Base-by-base conservation (phyloP, 2,113 vertebrate genomes). In the Mormoops blainvillei region DNA sequence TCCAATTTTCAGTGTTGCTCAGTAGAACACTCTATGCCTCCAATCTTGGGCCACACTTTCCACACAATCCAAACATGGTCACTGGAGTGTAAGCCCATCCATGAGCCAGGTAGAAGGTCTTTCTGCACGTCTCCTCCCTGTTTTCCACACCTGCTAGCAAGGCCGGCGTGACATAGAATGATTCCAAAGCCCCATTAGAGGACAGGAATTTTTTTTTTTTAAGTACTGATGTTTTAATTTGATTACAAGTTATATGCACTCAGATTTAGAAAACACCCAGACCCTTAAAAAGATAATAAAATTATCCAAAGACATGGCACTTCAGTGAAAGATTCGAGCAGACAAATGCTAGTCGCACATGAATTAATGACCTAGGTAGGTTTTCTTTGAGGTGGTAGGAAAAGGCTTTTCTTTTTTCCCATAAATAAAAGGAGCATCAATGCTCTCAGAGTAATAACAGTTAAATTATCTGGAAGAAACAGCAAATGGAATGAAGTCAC, bases 251-350 rank as follows among this genome's bases (percentile, higher is more conserved):
- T 73, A 61, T 31, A 43, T n/a, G 6, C 28, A 70, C 43, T 89
- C 19, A 81, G 41, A 84, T 24, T 65, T 81, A 76, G 33, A 76
- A 94, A 95, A 58, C 7, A n/a, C n/a, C 24, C 45, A 76, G 24
- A 80, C 97, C 33, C 68, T 89, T 91, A 38, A 93, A 54, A 94
- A 50, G 33, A 89, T 45, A 73, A 41, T 73, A 61, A 52, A 94
- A 26, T 36, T 90, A 43, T 61, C 52, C n/a, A 77, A 67, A 85
- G 43, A 50, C 22, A 38, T 33, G 77, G 19, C 8, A 71, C n/a
- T 50, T 83, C 41, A 50, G 1, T 52, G 26, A 82, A 82, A 94
- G 48, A 43, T 11, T 16, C 20, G 3, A 56, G 24, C 7, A 93
- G 54, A n/a, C 63, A 82, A 76, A 52, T 73, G 36, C 31, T 74